Evolutionary conservation across 2,113 vertebrate species (phyloP), one percentile per base, ranked within the genome.

Genomic region (Psittacara wagleri): DNA sequence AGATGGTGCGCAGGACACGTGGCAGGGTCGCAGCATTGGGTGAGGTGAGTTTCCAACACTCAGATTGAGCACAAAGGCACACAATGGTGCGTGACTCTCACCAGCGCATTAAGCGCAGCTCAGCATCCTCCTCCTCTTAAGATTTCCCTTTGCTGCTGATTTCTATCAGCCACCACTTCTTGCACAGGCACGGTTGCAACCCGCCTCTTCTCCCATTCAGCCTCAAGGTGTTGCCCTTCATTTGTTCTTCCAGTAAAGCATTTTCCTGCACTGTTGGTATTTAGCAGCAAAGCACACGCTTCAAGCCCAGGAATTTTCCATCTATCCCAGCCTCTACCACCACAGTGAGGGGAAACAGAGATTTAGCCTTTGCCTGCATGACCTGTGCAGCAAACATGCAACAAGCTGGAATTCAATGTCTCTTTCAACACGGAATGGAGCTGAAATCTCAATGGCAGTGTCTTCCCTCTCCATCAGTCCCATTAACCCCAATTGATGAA

Each of bases 71-170:
- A 29, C 6, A 5, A 17, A 16, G 18, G 5, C 0, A 0, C 17
- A 13, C 31, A 33, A 51, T 0, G 0, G 44, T 1, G 3, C 1
- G 0, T 2, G 57, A 24, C 20, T n/a, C 55, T 64, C 52, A 37
- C 31, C 59, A 28, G 39, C 7, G 7, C 1, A 0, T 55, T 18
- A 19, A 62, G 13, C 1, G 6, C 3, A 69, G 46, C 49, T 46
- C 75, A 48, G 51, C 88, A 35, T 6, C 68, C 2, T 7, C 31
- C 29, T 23, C 59, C 69, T 51, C 39, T 57, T 59, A 14, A 78
- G 41, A 39, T 15, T 14, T 59, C 75, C 67, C 17, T 43, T 52
- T 20, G 0, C 57, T 75, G 62, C 43, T 72, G 51, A 20, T 59
- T 75, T 22, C 3, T n/a, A 44, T 13, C 76, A 76, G 62, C 35